Conservation (phyloP, 2,888 invertebrate genomes). For the Apodemia hepburni region DNA sequence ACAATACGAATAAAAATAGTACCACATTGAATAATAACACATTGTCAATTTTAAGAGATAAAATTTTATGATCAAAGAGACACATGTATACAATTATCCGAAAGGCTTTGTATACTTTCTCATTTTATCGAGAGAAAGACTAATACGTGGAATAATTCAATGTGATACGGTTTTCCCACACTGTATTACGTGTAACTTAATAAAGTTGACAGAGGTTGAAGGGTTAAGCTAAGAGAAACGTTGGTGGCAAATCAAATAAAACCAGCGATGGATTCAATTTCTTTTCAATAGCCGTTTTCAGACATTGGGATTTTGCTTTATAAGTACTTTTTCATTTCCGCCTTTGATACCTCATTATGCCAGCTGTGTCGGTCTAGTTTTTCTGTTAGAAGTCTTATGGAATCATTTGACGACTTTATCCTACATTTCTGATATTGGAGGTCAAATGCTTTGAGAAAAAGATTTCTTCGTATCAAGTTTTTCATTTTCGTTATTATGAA, state of each 20-base stretch:
- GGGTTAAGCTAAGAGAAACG: constrained; percentile 2
- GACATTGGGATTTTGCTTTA: constrained; percentile 12
- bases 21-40: no score
- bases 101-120: not conserved
- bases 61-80: no score
- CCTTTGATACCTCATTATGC: constrained; percentile 12
- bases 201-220: constrained; percentile 12
- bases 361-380: constrained; percentile 10
- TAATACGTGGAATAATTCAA: not conserved
- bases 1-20: no score
- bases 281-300: constrained; percentile 13
- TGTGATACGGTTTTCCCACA: not conserved
- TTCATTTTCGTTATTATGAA: not conserved
- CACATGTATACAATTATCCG: not conserved
- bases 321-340: constrained; percentile 14
- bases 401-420: constrained; percentile 11
- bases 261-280: constrained; percentile 2
- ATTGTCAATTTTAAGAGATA: no score
- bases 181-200: constrained; percentile 1
- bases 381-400: constrained; percentile 8
- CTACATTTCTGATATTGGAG: constrained; percentile 5
- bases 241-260: constrained; percentile 10
- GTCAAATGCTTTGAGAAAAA: not conserved
- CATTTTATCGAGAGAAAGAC: not conserved
- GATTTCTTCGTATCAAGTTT: not conserved